Evolutionary conservation across 2,797 vertebrate species (phyloP), one percentile per base, ranked within the genome.

Genomic region (Chrysocyon brachyurus): DNA sequence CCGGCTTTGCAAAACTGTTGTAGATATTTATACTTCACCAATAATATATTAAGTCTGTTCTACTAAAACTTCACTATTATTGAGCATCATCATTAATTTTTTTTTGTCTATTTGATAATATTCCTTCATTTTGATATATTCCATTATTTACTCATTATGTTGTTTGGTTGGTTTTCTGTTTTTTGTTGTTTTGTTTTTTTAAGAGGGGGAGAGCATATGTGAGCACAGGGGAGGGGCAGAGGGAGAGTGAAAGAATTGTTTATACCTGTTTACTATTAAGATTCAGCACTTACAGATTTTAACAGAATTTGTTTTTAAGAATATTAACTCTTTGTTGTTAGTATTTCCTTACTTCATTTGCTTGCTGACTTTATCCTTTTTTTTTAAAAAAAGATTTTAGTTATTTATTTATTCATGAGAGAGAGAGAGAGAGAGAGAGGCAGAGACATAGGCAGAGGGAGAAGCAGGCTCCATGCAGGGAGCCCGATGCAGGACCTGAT

Each of bases 271-370:
- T 68, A 75, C 54, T 89, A 6, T 57, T 31, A 17, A 90, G 49
- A 36, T 9, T 28, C 73, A 95, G 9, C 1, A 24, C 56, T 85
- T 85, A 28, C 1, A 66, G 36, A 12, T 78, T 64, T 54, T 79
- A 63, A 72, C 28, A 61, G 21, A 66, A 36, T 90, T 95, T 19
- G 19, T 46, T 92, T 94, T 70, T 84, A 93, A 73, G 24, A 33
- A 15, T 72, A 26, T 84, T 87, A 82, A 54, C 36, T 26, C 36
- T 87, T 73, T 77, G 40, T 85, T 79, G 28, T 68, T 17, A 57
- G 36, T 96, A 57, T 64, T 16, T 31, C 17, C 9, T 21, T 22
- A 22, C 57, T 94, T 78, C 26, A 66, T 40, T 72, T 68, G 15
- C 3, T 88, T 26, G 28, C 87, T 85, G 73, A 54, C 56, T 72